phyloP scores from a whole-genome alignment of 2,797 vertebrate species.

The Anguilla pacifica region DNA sequence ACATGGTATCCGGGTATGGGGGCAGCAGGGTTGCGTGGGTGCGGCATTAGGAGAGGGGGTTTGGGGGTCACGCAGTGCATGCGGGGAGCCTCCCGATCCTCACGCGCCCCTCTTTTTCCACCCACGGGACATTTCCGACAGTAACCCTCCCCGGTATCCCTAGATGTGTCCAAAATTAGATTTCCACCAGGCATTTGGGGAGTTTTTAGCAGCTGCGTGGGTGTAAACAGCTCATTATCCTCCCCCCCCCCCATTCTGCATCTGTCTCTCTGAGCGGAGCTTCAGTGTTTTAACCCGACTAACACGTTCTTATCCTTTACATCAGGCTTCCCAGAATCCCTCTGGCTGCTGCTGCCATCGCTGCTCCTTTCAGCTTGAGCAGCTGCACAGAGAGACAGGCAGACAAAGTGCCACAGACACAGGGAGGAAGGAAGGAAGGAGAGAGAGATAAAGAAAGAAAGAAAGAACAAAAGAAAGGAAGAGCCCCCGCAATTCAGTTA shows the following conservation, averaged over 20 bases:
- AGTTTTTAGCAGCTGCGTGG: not conserved
- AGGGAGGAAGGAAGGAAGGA: not conserved
- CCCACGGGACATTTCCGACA: not conserved
- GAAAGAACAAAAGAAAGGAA: too few relatives aligned
- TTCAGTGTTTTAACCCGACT: not conserved
- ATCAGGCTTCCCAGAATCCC: not conserved
- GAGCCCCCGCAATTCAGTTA: not conserved
- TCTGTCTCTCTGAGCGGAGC: not conserved
- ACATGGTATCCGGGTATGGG: too few relatives aligned
- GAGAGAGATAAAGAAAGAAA: not conserved
- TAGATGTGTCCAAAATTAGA: not conserved
- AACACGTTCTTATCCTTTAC: not conserved
- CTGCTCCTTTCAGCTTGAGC: not conserved
- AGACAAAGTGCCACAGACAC: not conserved
- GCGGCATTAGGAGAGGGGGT: too few relatives aligned
- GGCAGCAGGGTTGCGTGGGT: too few relatives aligned
- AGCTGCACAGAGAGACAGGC: not conserved
- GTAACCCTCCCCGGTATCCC: not conserved
- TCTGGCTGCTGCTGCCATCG: not conserved
- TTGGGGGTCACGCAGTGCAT: not conserved
- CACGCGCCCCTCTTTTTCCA: not conserved
- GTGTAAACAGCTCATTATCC: not conserved
- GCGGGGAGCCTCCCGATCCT: not conserved
- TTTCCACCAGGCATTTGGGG: not conserved
- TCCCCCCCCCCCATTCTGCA: not conserved